Evolutionary conservation across 2,797 vertebrate species (phyloP).

Genomic region (Paguma larvata): DNA sequence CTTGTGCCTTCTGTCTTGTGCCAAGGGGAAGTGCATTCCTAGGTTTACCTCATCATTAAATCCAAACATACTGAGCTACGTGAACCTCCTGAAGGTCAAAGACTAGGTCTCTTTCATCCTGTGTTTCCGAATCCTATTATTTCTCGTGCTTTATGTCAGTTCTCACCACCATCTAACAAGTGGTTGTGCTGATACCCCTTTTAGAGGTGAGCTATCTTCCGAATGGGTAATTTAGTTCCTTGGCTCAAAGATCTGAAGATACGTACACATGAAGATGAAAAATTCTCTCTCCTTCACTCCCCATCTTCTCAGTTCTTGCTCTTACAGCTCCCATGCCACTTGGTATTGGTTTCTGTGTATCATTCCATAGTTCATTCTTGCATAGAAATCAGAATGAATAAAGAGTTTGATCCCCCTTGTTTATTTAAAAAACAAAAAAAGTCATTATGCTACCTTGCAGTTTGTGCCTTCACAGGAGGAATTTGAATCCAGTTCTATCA

Average conservation of each 20-base stretch:
- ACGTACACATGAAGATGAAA: neutral
- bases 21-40: neutral
- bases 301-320: neutral
- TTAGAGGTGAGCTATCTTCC: slow-evolving; percentile 1
- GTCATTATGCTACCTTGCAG: neutral
- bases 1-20: neutral
- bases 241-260: slow-evolving; percentile 41
- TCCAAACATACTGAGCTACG: neutral
- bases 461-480: neutral
- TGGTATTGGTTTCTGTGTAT: neutral
- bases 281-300: neutral
- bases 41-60: neutral
- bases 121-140: neutral
- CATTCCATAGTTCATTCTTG: neutral
- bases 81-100: neutral
- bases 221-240: neutral
- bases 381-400: neutral
- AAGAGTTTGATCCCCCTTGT: neutral
- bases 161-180: neutral
- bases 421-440: neutral
- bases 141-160: neutral
- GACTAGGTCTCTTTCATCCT: neutral
- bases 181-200: neutral
- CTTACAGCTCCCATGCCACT: neutral
- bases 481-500: neutral